A percentile compares a stretch with the other conserved stretches of the same genome.
Conservation (phyloP, 2,888 invertebrate genomes). For the Amiota mariae region DNA sequence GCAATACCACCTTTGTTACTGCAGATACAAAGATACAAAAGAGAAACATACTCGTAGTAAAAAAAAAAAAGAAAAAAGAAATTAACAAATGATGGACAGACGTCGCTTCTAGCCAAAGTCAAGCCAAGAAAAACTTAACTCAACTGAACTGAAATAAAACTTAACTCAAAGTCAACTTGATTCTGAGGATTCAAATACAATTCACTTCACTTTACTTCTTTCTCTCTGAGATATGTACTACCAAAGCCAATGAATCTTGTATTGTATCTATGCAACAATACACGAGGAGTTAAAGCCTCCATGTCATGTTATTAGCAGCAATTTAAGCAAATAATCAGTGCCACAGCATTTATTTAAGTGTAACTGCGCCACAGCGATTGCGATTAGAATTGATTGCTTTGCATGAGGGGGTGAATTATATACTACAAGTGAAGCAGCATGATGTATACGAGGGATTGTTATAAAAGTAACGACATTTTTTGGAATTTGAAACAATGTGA, state of each 20-base stretch:
- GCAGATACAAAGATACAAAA: neutral
- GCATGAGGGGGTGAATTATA: neutral
- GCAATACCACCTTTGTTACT: slow-evolving; percentile 10
- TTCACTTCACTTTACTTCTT: neutral
- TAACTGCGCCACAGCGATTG: slow-evolving; percentile 35
- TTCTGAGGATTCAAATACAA: neutral
- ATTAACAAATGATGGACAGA: slow-evolving; percentile 71
- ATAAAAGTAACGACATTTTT: no score
- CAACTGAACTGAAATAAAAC: neutral
- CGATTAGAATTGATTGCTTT: neutral
- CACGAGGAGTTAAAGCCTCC: slow-evolving; percentile 54
- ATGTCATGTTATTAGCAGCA: slow-evolving; percentile 73
- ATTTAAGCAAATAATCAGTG: slow-evolving; percentile 72
- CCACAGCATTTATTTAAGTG: slow-evolving; percentile 55
- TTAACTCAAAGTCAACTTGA: slow-evolving; percentile 28
- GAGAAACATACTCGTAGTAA: neutral
- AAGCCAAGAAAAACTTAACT: slow-evolving; percentile 33
- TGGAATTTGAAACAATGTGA: no score
- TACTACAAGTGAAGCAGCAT: no score
- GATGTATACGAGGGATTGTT: no score
- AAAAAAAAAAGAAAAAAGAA: slow-evolving; percentile 59
- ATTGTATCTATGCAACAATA: no score
- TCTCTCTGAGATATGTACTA: neutral
- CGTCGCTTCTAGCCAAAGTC: slow-evolving; percentile 42
- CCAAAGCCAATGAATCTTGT: no score